These are phyloP conservation scores for Syngnathoides biaculeatus DNA, from an alignment of 2,113 vertebrate genomes.

Conservation along the genomic window DNA sequence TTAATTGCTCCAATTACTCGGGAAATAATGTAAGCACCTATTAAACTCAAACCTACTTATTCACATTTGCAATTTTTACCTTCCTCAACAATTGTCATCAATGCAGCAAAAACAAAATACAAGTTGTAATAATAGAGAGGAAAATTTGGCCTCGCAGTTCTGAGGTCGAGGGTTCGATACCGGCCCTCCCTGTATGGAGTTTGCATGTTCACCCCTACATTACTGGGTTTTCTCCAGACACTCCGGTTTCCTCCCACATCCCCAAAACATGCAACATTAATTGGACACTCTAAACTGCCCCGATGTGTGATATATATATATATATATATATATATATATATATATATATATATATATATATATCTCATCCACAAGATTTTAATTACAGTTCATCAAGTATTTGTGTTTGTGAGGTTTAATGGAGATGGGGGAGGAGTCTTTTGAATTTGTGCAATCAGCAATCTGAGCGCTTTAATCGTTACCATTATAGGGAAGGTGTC, in stretches of 20 bases:
- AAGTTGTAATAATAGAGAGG: not conserved
- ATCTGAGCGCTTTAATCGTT: conserved; percentile 64
- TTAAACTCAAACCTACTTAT: not conserved
- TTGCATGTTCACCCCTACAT: not conserved
- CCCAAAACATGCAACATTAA: too few species aligned
- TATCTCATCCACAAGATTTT: not conserved
- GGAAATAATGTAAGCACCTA: not conserved
- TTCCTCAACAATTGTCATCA: not conserved
- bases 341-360: not conserved
- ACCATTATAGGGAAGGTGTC: conserved; percentile 73
- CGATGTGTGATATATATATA: too few species aligned
- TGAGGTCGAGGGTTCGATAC: too few species aligned
- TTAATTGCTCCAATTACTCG: not conserved
- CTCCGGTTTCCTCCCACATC: too few species aligned
- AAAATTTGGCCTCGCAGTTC: too few species aligned
- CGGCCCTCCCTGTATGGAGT: too few species aligned
- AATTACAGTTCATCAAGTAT: not conserved
- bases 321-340: too few species aligned
- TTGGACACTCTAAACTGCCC: too few species aligned
- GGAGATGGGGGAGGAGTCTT: conserved; percentile 21
- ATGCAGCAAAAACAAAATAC: not conserved
- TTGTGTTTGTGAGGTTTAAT: conserved; percentile 1
- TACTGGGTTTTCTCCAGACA: not conserved
- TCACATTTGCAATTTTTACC: not conserved
- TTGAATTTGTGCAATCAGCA: conserved; percentile 42